Conservation (phyloP, 2,113 vertebrate species). For the Okapia johnstoni region DNA sequence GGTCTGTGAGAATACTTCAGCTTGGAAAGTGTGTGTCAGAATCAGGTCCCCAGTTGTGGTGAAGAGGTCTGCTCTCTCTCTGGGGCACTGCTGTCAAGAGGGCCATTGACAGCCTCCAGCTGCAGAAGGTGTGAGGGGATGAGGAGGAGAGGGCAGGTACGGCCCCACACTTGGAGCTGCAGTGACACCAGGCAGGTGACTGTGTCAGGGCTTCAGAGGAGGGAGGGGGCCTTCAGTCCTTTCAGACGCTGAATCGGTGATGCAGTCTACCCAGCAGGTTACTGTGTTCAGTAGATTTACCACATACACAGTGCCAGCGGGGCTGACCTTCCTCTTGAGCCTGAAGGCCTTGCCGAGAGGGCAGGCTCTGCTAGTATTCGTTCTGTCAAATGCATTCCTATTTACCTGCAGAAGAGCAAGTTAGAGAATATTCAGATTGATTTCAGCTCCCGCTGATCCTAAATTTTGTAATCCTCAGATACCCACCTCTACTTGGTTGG, state of each 20-base stretch:
- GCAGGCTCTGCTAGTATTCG: rapidly evolving
- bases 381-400: not conserved
- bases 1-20: not conserved
- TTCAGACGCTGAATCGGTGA: not conserved
- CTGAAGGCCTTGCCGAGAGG: not conserved
- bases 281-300: not conserved
- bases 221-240: not conserved
- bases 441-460: not conserved
- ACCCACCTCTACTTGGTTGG: not conserved
- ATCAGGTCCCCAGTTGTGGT: not conserved
- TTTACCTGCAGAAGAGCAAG: not conserved
- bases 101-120: not conserved
- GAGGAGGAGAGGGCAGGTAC: not conserved
- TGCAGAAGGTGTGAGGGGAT: not conserved
- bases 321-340: not conserved
- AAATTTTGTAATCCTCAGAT: not conserved
- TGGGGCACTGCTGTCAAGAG: not conserved
- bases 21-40: not conserved
- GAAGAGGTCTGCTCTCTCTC: not conserved
- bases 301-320: not conserved
- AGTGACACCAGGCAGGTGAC: not conserved
- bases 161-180: not conserved
- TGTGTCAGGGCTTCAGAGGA: not conserved
- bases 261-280: not conserved
- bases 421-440: rapidly evolving